These are phyloP conservation scores for Unio delphinus DNA, from an alignment of 2,888 invertebrate genomes.

Conservation along the genomic window DNA sequence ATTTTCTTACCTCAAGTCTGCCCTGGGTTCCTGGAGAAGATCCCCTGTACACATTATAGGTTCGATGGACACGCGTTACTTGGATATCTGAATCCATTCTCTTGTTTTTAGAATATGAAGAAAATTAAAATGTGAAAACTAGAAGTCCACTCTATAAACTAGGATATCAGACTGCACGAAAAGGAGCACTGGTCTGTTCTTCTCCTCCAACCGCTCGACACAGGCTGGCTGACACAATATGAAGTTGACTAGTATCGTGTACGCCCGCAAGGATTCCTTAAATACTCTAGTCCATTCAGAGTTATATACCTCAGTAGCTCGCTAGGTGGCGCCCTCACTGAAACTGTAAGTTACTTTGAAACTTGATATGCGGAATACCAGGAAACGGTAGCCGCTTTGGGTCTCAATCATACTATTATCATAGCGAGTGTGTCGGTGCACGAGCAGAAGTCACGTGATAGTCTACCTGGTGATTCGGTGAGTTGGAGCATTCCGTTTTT, in stretches of 20 bases:
- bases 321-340: conserved; percentile 48
- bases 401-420: too few species aligned
- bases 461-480: too few species aligned
- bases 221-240: conserved; percentile 27
- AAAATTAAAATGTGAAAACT: not conserved
- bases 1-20: conserved; percentile 67
- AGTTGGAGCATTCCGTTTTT: too few species aligned
- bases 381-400: too few species aligned
- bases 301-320: conserved; percentile 52
- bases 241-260: conserved; percentile 51
- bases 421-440: too few species aligned
- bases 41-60: conserved; percentile 71
- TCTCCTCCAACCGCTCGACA: conserved; percentile 34
- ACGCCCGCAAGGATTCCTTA: conserved; percentile 59
- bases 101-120: not conserved
- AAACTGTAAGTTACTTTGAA: conserved; percentile 36
- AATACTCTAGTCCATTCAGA: conserved; percentile 52
- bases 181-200: conserved; percentile 38
- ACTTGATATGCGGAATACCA: conserved; percentile 19
- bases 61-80: conserved; percentile 44
- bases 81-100: conserved; percentile 6
- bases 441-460: too few species aligned
- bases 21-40: conserved; percentile 69
- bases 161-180: conserved; percentile 1
- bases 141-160: conserved; percentile 1